Percentiles rank a stretch among this genome's conserved stretches.
Evolutionary conservation across 2,797 vertebrate genomes (phyloP).

Genomic region (Brachyrhaphis roseni): DNA sequence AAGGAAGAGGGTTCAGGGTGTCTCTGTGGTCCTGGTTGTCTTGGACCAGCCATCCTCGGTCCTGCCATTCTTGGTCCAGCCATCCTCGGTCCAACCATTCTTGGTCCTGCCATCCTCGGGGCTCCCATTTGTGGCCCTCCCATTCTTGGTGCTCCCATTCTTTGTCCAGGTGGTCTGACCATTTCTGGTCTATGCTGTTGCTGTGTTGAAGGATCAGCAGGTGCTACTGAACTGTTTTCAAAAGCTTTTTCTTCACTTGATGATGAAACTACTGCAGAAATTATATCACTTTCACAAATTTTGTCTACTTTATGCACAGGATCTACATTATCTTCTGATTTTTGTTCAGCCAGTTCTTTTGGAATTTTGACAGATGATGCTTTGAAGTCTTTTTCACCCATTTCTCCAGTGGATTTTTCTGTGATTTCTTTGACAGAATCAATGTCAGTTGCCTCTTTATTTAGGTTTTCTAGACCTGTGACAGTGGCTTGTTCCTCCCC

Average conservation of each 20-base stretch:
- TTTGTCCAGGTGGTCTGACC: constrained; percentile 43
- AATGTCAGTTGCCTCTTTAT: constrained; percentile 2
- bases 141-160: constrained; percentile 56
- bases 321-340: constrained; percentile 22
- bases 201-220: constrained; percentile 37
- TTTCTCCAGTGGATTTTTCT: constrained; percentile 27
- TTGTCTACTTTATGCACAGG: constrained; percentile 23
- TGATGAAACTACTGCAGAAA: constrained; percentile 10
- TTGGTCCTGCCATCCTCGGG: constrained; percentile 47
- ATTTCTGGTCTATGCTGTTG: constrained; percentile 51
- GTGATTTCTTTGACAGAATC: constrained; percentile 13
- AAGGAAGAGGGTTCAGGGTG: constrained; percentile 83
- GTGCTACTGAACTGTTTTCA: constrained; percentile 26
- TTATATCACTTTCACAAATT: constrained; percentile 23
- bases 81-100: constrained; percentile 50
- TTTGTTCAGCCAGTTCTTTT: constrained; percentile 18
- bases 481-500: constrained; percentile 7
- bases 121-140: constrained; percentile 41
- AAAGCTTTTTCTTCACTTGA: constrained; percentile 39
- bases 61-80: constrained; percentile 49
- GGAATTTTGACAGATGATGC: neutral
- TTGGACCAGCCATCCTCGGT: constrained; percentile 65
- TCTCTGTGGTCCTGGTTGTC: constrained; percentile 73
- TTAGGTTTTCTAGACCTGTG: neutral
- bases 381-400: constrained; percentile 18